Evolutionary conservation across 92 coral and sea anemone species (phyloP).

Genomic region (Micromussa lordhowensis): DNA sequence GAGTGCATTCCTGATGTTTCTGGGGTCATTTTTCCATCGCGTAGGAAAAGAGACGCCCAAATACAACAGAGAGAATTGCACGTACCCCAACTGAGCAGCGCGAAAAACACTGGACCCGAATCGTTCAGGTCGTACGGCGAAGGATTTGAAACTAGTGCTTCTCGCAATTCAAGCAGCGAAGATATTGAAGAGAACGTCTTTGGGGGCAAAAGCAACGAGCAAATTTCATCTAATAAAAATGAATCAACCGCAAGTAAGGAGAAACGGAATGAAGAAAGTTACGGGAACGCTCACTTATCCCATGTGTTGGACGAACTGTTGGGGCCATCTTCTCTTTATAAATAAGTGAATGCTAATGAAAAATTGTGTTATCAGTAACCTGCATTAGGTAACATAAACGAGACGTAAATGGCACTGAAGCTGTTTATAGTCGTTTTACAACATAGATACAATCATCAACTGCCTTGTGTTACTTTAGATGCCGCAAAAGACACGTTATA

Average conservation of each 20-base stretch:
- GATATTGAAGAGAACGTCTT: neutral
- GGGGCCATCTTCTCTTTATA: conserved; percentile 19
- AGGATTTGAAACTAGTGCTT: conserved; percentile 9
- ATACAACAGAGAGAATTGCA: conserved; percentile 55
- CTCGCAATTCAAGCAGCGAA: conserved; percentile 17
- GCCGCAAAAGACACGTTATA: neutral
- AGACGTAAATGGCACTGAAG: neutral
- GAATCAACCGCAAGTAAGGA: conserved; percentile 1
- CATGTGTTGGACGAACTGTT: conserved; percentile 17
- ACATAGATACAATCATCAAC: neutral
- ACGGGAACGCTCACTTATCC: neutral
- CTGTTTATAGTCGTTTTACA: neutral
- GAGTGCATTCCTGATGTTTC: conserved; percentile 91
- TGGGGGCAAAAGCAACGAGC: conserved; percentile 91
- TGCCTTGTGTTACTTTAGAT: neutral
- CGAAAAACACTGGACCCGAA: conserved; percentile 12
- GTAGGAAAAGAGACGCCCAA: conserved; percentile 55
- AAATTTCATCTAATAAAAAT: conserved; percentile 47
- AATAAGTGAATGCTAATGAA: neutral
- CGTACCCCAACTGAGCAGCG: conserved; percentile 36
- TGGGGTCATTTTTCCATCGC: conserved; percentile 30
- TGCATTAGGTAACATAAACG: neutral
- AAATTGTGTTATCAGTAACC: neutral
- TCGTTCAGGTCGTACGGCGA: neutral
- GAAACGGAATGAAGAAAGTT: conserved; percentile 12